phyloP scores from a whole-genome alignment of 2,797 vertebrate genomes.

The Arrhamphus sclerolepis region DNA sequence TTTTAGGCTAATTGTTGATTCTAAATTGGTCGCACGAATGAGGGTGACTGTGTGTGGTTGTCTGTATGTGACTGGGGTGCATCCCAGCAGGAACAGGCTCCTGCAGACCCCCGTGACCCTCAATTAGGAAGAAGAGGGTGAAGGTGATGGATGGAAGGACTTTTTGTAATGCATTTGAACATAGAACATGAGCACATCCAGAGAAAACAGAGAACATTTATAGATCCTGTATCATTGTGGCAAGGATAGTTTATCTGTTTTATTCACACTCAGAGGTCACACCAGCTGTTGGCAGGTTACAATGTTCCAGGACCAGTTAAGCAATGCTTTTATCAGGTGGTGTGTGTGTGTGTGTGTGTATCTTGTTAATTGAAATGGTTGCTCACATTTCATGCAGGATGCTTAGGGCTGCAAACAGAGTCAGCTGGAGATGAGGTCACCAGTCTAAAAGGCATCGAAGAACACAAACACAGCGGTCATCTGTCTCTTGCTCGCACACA shows the following conservation, averaged over 20 bases:
- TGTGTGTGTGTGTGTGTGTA: slow-evolving; percentile 7
- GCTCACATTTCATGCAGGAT: slow-evolving; percentile 48
- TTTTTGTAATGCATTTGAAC: too few relatives aligned
- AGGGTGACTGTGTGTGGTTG: too few relatives aligned
- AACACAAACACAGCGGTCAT: not conserved
- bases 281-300: slow-evolving; percentile 52
- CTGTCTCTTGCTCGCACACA: not conserved
- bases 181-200: too few relatives aligned
- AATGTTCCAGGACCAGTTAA: slow-evolving; percentile 21
- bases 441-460: slow-evolving; percentile 2
- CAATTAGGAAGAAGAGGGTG: too few relatives aligned
- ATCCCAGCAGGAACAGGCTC: too few relatives aligned
- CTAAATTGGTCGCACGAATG: too few relatives aligned
- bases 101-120: too few relatives aligned
- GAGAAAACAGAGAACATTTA: not conserved
- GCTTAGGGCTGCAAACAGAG: slow-evolving; percentile 19
- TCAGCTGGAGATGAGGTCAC: slow-evolving; percentile 15
- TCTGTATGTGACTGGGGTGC: too few relatives aligned
- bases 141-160: too few relatives aligned
- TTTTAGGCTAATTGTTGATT: too few relatives aligned
- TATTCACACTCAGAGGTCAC: slow-evolving; percentile 32
- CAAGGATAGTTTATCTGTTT: slow-evolving; percentile 6
- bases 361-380: slow-evolving; percentile 17
- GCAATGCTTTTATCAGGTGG: slow-evolving; percentile 46
- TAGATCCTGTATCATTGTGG: slow-evolving; percentile 2